Percentiles rank a stretch among this genome's conserved stretches.
phyloP scores from a whole-genome alignment of 2,113 vertebrate species.

The Mesitornis unicolor region DNA sequence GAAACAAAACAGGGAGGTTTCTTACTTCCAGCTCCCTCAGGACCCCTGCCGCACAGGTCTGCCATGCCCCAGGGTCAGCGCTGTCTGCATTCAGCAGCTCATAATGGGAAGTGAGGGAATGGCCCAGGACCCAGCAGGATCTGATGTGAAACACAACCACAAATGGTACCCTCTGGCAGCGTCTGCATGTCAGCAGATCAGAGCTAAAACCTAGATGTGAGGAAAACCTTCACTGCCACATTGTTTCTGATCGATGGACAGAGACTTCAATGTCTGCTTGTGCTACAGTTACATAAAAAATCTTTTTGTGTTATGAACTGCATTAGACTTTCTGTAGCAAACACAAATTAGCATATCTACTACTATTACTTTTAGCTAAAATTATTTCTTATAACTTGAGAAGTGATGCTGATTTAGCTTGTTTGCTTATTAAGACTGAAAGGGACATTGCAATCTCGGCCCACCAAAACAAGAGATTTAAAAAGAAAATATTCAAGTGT shows the following conservation, averaged over 20 bases:
- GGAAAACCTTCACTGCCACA: not conserved
- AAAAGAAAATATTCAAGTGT: not conserved
- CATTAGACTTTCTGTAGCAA: not conserved
- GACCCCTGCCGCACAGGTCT: not conserved
- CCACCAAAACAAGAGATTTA: not conserved
- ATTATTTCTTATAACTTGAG: not conserved
- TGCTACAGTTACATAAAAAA: not conserved
- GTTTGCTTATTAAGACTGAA: not conserved
- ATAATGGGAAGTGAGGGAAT: accelerated
- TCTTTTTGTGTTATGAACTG: not conserved
- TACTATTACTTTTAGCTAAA: not conserved
- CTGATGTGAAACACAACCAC: not conserved
- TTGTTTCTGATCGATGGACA: not conserved
- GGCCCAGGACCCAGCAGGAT: accelerated
- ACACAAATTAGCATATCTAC: not conserved
- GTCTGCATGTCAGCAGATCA: not conserved
- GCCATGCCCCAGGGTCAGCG: accelerated
- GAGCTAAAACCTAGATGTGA: accelerated
- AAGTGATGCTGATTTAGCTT: not conserved
- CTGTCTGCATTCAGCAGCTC: not conserved
- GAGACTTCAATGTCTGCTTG: not conserved
- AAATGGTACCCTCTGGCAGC: not conserved
- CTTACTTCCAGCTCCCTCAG: not conserved
- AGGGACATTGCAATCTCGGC: not conserved
- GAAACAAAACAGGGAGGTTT: not conserved